phyloP scores from a whole-genome alignment of 1,140 invertebrate genomes.

The Caenorhabditis inopinata region DNA sequence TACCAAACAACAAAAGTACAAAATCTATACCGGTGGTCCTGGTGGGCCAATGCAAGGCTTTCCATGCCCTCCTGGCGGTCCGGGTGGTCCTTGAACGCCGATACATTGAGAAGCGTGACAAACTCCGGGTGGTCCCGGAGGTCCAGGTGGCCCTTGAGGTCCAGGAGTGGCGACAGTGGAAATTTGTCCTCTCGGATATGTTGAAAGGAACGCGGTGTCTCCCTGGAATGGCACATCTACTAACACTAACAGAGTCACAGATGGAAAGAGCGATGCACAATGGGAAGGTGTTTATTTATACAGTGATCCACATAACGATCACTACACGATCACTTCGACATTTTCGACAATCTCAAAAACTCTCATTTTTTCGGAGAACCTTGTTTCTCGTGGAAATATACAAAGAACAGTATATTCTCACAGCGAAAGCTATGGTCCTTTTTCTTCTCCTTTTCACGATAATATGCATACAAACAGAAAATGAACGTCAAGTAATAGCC shows the following conservation, averaged over 20 bases:
- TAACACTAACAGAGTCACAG: slow-evolving; percentile 13
- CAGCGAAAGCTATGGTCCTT: too few species aligned
- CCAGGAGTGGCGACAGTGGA: slow-evolving; percentile 17
- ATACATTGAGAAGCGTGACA: slow-evolving; percentile 1
- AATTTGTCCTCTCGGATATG: slow-evolving; percentile 48
- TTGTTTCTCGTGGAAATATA: too few species aligned
- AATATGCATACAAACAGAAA: neutral
- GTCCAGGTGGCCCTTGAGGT: slow-evolving; percentile 45
- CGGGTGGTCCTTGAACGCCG: slow-evolving; percentile 40
- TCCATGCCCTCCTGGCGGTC: slow-evolving; percentile 46
- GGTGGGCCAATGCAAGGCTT: slow-evolving; percentile 10
- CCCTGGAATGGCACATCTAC: slow-evolving; percentile 28
- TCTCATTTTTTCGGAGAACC: too few species aligned
- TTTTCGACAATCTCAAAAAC: too few species aligned
- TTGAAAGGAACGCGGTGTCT: slow-evolving; percentile 44
- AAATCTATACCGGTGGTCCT: slow-evolving; percentile 51
- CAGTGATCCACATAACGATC: too few species aligned
- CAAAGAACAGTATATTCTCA: too few species aligned
- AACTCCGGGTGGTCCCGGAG: slow-evolving; percentile 41
- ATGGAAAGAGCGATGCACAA: too few species aligned
- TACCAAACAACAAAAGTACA: slow-evolving; percentile 30
- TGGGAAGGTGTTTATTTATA: too few species aligned
- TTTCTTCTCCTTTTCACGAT: too few species aligned
- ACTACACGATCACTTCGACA: too few species aligned
- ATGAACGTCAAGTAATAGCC: neutral